Evolutionary conservation across 1,140 invertebrate species (phyloP), one percentile per base, ranked within the genome.

Genomic region (Brachionus asplanchnoidis): DNA sequence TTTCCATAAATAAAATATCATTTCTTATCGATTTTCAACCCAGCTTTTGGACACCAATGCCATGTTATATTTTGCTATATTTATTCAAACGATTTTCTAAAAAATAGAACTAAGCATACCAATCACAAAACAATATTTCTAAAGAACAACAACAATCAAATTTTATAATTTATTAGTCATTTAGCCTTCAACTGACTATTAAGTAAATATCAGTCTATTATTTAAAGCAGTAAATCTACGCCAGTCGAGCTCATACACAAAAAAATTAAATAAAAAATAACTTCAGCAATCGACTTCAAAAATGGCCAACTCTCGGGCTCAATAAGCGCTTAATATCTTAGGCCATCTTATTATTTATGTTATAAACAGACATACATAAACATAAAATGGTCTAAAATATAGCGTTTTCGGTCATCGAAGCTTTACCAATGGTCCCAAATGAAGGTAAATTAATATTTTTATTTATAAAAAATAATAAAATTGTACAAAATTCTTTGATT

Each of bases 331-430:
- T 42, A 66, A 68, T 82, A 44, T 65, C 65, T 65, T 82, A 82
- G 79, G 79, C 79, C 79, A 82, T 82, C 79, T 82, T 82, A 82
- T 65, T 77, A 82, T 82, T 82, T 82, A 82, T 82, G 79, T 82
- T 82, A 68, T 60, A 82, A 77, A 77, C 8, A 28, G 17, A 26
- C 42, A 14, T 82, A 82, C 79, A 82, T 82, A 82, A 82, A 82
- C 79, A 82, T 82, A 82, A 82, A 82, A 82, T 82, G 79, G 79
- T 82, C 79, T 82, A 82, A 82, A 82, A 65, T 65, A 82, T 82
- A 42, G 28, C 53, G 79, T 65, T 82, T 68, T 82, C 65, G 9
- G 9, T 46, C 50, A 46, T 77, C 42, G 1, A 77, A n/a, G 11
- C 26, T 40, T 32, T 42, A 40, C 28, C 68, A 36, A 40, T 36